These are phyloP conservation scores for Antennarius maculatus DNA, from an alignment of 2,797 vertebrate species.

Conservation along the genomic window DNA sequence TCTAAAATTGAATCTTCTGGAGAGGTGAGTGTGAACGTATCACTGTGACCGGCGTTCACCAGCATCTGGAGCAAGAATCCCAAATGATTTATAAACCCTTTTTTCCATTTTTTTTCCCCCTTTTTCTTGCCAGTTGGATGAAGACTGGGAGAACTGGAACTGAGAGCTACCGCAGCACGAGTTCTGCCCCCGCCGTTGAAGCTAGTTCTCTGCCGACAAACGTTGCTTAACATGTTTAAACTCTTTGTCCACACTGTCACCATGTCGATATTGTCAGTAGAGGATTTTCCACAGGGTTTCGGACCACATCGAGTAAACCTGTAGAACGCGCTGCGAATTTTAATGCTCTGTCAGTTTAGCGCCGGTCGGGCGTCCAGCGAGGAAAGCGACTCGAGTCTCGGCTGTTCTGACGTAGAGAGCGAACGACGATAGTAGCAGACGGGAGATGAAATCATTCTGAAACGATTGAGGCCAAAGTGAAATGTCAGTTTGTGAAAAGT, in stretches of 20 bases:
- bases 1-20: slow-evolving; percentile 90
- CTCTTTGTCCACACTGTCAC: slow-evolving; percentile 79
- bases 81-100: neutral
- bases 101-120: neutral
- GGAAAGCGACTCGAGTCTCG: slow-evolving; percentile 32
- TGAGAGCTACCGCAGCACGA: slow-evolving; percentile 67
- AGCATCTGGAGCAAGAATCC: neutral
- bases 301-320: slow-evolving; percentile 61
- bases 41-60: neutral
- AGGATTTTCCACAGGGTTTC: slow-evolving; percentile 52
- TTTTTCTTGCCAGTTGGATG: slow-evolving; percentile 86
- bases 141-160: slow-evolving; percentile 99
- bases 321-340: slow-evolving; percentile 62
- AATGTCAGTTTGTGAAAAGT: slow-evolving; percentile 40
- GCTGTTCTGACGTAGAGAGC: slow-evolving; percentile 44
- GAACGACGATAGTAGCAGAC: slow-evolving; percentile 40
- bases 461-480: slow-evolving; percentile 39
- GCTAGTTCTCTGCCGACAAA: slow-evolving; percentile 71
- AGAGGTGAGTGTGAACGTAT: slow-evolving; percentile 79
- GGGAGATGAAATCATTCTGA: slow-evolving; percentile 39
- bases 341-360: slow-evolving; percentile 49
- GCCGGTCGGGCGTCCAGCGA: slow-evolving; percentile 36
- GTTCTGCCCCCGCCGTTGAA: slow-evolving; percentile 58
- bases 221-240: slow-evolving; percentile 79
- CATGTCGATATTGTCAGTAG: slow-evolving; percentile 72